Percentiles rank a stretch among this genome's conserved stretches.
phyloP scores from a whole-genome alignment of 2,888 invertebrate species.

The Choristoneura rosaceana region DNA sequence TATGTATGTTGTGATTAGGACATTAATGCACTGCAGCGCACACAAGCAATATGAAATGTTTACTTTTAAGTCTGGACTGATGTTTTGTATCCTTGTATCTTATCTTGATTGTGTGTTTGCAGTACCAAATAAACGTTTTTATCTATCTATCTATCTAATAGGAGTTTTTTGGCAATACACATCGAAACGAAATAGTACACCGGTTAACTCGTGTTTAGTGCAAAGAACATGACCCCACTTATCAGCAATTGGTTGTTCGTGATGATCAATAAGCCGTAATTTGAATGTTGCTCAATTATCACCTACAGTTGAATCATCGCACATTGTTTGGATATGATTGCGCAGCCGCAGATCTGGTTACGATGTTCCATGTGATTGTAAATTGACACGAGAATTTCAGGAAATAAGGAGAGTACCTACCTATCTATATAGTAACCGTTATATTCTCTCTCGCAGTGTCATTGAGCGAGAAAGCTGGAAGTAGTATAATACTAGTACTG shows the following conservation, averaged over 20 bases:
- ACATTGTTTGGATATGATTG: conserved; percentile 29
- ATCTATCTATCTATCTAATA: too few species aligned
- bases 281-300: conserved; percentile 32
- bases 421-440: too few species aligned
- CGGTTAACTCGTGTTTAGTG: neutral
- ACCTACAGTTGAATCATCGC: conserved; percentile 37
- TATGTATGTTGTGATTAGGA: neutral
- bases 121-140: too few species aligned
- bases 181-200: conserved; percentile 6
- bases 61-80: too few species aligned
- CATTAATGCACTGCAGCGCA: too few species aligned
- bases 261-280: conserved; percentile 25
- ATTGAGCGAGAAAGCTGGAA: too few species aligned
- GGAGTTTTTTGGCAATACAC: neutral
- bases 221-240: conserved; percentile 32
- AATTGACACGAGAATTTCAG: conserved; percentile 13
- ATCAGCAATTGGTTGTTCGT: conserved; percentile 25
- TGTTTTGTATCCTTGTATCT: too few species aligned
- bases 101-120: too few species aligned
- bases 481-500: too few species aligned
- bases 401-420: too few species aligned
- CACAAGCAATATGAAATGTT: too few species aligned
- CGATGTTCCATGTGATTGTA: conserved; percentile 13
- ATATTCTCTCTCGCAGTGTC: too few species aligned
- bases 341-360: conserved; percentile 18